Percentiles rank a stretch among this genome's conserved stretches.
These are phyloP conservation scores for Pluvialis apricaria DNA, from an alignment of 2,113 vertebrate species.

Conservation along the genomic window DNA sequence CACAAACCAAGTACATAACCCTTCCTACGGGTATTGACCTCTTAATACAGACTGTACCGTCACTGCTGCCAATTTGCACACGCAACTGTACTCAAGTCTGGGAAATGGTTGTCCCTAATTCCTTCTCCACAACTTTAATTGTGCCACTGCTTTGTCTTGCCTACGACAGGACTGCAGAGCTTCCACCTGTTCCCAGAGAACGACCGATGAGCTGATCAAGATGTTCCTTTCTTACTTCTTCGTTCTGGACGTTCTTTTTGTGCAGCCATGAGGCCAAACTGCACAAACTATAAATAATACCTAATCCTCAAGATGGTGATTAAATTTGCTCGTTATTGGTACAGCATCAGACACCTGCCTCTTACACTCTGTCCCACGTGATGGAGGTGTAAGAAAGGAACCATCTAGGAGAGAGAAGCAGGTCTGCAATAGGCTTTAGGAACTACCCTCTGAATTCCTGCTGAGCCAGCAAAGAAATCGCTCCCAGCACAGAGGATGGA, in stretches of 20 bases:
- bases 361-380: background rate
- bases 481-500: background rate
- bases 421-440: background rate
- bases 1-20: background rate
- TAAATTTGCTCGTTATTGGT: background rate
- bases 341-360: background rate
- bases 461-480: background rate
- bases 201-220: background rate
- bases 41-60: background rate
- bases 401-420: background rate
- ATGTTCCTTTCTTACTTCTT: background rate
- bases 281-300: background rate
- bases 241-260: background rate
- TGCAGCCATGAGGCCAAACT: background rate
- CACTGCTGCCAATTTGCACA: background rate
- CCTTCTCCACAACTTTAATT: background rate
- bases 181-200: background rate
- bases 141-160: background rate
- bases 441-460: background rate
- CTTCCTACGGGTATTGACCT: background rate
- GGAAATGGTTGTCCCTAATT: background rate
- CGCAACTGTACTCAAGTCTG: background rate
- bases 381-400: background rate
- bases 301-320: background rate
- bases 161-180: background rate